Evolutionary conservation across 2,888 invertebrate genomes (phyloP), one percentile per base, ranked within the genome.

Genomic region (Drosophila kuntzei): DNA sequence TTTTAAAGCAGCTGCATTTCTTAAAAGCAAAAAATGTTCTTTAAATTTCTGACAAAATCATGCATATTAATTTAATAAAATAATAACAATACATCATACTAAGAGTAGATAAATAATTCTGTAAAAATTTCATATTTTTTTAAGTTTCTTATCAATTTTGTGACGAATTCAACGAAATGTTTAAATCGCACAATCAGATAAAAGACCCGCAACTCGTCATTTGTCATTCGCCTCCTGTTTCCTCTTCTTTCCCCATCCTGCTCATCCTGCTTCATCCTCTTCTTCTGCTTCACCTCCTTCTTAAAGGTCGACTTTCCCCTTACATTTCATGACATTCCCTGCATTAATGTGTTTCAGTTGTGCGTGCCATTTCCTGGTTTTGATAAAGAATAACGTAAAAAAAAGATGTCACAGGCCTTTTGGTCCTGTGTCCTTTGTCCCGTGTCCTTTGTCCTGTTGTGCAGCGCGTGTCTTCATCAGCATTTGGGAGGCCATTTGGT

Each of bases 281-380:
- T 20, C 47, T 20, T 18, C 27, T 22, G 12, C 22, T 51, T 12
- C 51, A 25, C 8, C 25, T 20, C 14, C 14, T 36, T 14, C 47
- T 32, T 20, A 11, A 16, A 7, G 14, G 14, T 57, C n/a, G 9
- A 36, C 14, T 34, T 18, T 39, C 16, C 32, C 27, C 59, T n/a
- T n/a, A 5, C 60, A 71, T 72, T 62, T 44, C 57, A 71, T 61
- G 71, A 34, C 59, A 46, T 41, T 63, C 63, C 47, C 27, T 57
- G 49, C 62, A 57, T 54, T 61, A 61, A 61, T 46, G 61, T 54
- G 29, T 41, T 55, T 27, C 36, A 44, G 14, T 32, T 44, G 80
- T 76, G 78, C 78, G 78, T 83, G 83, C 72, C 82, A 75, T 83
- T 84, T 85, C 61, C 77, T 18, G 66, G 34, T 59, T 76, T 79